Percentiles rank a stretch among this genome's conserved stretches.
phyloP scores from a whole-genome alignment of 2,888 invertebrate genomes.

The Dolomedes plantarius region DNA sequence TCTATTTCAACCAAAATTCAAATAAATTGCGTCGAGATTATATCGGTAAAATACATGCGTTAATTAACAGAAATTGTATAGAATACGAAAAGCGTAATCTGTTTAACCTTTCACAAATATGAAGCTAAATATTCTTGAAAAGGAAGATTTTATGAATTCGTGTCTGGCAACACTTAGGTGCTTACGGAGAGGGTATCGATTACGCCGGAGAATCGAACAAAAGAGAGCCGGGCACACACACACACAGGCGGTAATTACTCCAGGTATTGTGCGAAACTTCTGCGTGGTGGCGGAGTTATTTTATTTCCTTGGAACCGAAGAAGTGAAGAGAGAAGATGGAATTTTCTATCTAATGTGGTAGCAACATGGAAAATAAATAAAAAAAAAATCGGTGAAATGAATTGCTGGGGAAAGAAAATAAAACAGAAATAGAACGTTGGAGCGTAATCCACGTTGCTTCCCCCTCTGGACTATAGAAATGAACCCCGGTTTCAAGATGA shows the following conservation, averaged over 20 bases:
- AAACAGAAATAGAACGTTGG: no score
- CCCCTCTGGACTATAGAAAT: no score
- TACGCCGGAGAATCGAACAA: constrained; percentile 29
- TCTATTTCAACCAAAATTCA: no score
- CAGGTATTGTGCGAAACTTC: constrained; percentile 36
- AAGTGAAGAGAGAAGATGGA: background rate
- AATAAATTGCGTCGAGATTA: no score
- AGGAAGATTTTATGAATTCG: constrained; percentile 2
- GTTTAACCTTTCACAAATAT: no score
- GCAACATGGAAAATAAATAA: background rate
- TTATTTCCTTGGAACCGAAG: background rate
- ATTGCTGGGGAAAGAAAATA: background rate
- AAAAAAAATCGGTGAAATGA: background rate
- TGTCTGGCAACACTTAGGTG: background rate
- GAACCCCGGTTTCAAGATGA: no score
- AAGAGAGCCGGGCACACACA: background rate
- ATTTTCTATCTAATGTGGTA: constrained; percentile 1
- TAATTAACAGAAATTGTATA: no score
- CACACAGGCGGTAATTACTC: constrained; percentile 44
- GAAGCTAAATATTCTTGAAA: background rate
- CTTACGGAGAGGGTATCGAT: constrained; percentile 26
- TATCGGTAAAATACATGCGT: no score
- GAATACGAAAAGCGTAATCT: no score
- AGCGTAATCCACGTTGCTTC: no score
- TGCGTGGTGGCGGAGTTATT: background rate